Conservation (phyloP, 2,113 vertebrate species). For the Struthidea cinerea region DNA sequence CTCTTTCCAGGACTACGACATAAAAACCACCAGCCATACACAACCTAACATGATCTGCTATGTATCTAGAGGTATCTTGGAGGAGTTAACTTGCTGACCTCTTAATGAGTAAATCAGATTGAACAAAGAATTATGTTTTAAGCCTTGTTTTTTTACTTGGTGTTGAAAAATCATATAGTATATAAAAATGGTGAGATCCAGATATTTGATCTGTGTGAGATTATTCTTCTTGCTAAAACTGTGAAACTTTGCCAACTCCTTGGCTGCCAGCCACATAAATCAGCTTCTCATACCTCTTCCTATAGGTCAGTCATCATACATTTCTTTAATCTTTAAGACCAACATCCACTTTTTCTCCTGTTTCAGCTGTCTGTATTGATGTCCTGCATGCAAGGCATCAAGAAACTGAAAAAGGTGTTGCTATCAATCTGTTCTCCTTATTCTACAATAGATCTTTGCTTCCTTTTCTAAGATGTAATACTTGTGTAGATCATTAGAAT, state of each 20-base stretch:
- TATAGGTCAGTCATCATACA: neutral
- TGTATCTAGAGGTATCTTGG: neutral
- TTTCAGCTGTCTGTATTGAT: neutral
- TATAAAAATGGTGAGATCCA: neutral
- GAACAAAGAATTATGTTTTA: neutral
- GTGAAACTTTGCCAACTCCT: slow-evolving; percentile 8
- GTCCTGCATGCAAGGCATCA: neutral
- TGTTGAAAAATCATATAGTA: neutral
- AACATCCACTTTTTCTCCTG: neutral
- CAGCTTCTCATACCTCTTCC: slow-evolving; percentile 15
- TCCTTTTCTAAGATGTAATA: neutral
- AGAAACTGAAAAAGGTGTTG: neutral
- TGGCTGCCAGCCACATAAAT: slow-evolving; percentile 27
- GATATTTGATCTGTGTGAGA: neutral
- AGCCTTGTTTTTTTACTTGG: neutral
- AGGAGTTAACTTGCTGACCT: neutral
- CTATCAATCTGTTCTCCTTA: neutral
- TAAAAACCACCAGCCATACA: neutral
- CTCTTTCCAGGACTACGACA: neutral
- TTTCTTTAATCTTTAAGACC: neutral
- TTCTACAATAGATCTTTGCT: neutral
- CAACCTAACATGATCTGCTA: neutral
- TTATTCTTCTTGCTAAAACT: slow-evolving; percentile 12
- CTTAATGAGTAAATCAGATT: slow-evolving; percentile 1
- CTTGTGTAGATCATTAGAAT: neutral